phyloP scores from a whole-genome alignment of 1,140 invertebrate species.

The Heliconius melpomene region DNA sequence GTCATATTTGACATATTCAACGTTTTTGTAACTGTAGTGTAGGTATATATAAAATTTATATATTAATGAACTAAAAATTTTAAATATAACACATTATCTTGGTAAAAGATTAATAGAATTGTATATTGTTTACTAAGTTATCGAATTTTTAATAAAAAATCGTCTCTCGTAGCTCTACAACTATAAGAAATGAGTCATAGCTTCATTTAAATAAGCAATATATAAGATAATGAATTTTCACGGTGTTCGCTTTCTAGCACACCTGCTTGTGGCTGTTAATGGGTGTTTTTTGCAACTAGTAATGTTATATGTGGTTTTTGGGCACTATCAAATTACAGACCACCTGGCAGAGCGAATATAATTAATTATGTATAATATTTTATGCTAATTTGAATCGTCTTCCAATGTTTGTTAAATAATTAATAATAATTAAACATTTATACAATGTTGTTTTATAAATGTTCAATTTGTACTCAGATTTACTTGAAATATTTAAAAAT shows the following conservation, averaged over 20 bases:
- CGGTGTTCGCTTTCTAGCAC: slow-evolving; percentile 30
- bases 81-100: too few relatives aligned
- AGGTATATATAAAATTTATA: too few relatives aligned
- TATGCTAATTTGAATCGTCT: not conserved
- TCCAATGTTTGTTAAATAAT: not conserved
- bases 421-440: not conserved
- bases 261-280: slow-evolving; percentile 43
- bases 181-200: not conserved
- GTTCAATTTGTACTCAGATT: not conserved
- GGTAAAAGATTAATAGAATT: too few relatives aligned
- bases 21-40: too few relatives aligned
- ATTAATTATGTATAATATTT: slow-evolving; percentile 47
- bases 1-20: too few relatives aligned
- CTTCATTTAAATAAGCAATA: not conserved
- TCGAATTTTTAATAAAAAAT: not conserved
- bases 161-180: not conserved
- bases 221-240: slow-evolving; percentile 19
- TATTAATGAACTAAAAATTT: too few relatives aligned
- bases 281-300: slow-evolving; percentile 47
- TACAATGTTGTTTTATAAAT: not conserved
- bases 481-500: not conserved
- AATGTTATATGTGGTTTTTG: slow-evolving; percentile 58
- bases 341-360: slow-evolving; percentile 46
- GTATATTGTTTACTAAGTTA: too few relatives aligned
- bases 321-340: slow-evolving; percentile 62